Conservation (phyloP, 1,140 invertebrate species). For the Pollicipes pollicipes region DNA sequence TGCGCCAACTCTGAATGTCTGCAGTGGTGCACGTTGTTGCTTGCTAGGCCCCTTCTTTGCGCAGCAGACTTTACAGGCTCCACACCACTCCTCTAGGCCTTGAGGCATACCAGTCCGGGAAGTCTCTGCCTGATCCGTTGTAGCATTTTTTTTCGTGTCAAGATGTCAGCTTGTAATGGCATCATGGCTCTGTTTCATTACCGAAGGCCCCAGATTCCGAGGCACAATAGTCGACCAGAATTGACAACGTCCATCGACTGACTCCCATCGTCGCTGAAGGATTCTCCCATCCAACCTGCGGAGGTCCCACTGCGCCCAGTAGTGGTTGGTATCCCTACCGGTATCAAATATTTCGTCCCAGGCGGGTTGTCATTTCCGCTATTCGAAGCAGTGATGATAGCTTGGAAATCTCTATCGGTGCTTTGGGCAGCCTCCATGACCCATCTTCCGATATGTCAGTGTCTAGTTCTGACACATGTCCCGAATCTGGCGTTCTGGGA, state of each 20-base stretch:
- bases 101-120: neutral
- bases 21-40: neutral
- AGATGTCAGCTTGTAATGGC: neutral
- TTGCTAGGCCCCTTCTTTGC: neutral
- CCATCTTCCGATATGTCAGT: neutral
- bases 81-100: no score
- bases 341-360: neutral
- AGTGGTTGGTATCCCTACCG: neutral
- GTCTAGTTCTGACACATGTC: neutral
- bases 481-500: no score
- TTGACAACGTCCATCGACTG: neutral
- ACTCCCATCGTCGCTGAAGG: neutral
- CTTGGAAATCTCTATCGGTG: neutral
- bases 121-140: neutral
- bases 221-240: neutral
- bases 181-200: neutral
- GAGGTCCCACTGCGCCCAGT: neutral
- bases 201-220: neutral
- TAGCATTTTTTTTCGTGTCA: neutral
- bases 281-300: neutral
- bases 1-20: no score
- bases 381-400: neutral
- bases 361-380: neutral
- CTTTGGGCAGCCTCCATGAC: no score
- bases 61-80: neutral